Base-by-base conservation (phyloP, 2,797 vertebrate species). In the Pseudomugil tenellus region DNA sequence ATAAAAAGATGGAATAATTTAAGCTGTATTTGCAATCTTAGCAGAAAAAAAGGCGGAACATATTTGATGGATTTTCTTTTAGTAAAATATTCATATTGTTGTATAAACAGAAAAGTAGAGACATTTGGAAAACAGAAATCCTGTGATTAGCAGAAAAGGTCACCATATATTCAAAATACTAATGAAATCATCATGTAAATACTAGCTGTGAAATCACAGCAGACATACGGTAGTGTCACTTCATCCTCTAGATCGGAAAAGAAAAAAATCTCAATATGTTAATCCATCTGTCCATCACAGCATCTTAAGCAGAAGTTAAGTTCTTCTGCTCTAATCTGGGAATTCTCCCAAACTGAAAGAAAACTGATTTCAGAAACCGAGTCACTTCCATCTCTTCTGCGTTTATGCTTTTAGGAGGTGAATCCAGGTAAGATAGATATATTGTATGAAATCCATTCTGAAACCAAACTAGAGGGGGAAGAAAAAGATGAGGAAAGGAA, bases 401-500 rank as follows among this genome's bases (percentile, higher is more conserved):
- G 6, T 51, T 51, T 51, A 16, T 17, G 2, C 13, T 52, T 16
- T 28, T 2, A 54, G 21, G 61, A 60, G 58, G 56, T 53, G 59
- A 75, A 63, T 76, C 65, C 62, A 58, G 65, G 58, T 53, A 34
- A 69, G 32, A 58, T 70, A 67, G 72, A 76, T 70, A 52, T 21
- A 35, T 29, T 4, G 8, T 61, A 29, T 75, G 63, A 25, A 70
- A 67, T 70, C 58, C 12, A 23, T 2, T 55, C 26, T 17, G 53
- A 65, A 55, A 61, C 55, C 43, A 72, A 35, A 52, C 13, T 39
- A 43, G 17, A 43, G 19, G 19, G 19, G 5, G 16, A 39, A 17
- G 17, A 43, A 54, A 26, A 58, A 28, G 12, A 67, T 12, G 35
- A 2, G 26, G 56, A 16, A 52, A 25, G 28, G 51, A n/a, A 37